A percentile compares a stretch with the other conserved stretches of the same genome.
Conservation (phyloP, 2,888 invertebrate genomes). For the Unio pictorum region DNA sequence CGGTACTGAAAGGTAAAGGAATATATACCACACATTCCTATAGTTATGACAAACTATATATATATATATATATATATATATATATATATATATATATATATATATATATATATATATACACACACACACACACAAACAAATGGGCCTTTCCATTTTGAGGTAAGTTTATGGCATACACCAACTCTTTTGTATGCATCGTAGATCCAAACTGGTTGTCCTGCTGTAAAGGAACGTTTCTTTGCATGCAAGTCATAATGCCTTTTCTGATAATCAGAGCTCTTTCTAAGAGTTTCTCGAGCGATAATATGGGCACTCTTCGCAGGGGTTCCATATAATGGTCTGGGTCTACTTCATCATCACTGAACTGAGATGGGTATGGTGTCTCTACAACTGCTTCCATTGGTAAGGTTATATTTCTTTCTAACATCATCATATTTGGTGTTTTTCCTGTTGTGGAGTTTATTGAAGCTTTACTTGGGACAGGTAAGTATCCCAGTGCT, state of each 20-base stretch:
- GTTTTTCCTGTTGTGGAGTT: slow-evolving; percentile 30
- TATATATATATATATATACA: too few species aligned
- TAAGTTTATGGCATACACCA: slow-evolving; percentile 21
- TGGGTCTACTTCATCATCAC: too few species aligned
- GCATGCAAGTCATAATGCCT: slow-evolving; percentile 29
- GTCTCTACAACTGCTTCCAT: slow-evolving; percentile 11
- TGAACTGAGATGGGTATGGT: background rate
- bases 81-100: too few species aligned
- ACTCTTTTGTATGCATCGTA: slow-evolving; percentile 15
- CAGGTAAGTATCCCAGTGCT: slow-evolving; percentile 1
- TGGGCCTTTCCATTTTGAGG: slow-evolving; percentile 26
- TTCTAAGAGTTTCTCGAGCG: too few species aligned
- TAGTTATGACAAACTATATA: too few species aligned
- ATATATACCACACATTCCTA: too few species aligned
- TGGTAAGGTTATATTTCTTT: slow-evolving; percentile 26
- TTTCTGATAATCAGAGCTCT: slow-evolving; percentile 4
- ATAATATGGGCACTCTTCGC: too few species aligned
- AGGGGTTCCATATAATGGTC: too few species aligned
- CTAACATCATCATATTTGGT: slow-evolving; percentile 27
- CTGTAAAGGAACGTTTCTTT: slow-evolving; percentile 7
- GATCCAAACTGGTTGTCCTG: slow-evolving; percentile 23
- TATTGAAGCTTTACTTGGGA: slow-evolving; percentile 13
- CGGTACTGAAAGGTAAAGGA: too few species aligned
- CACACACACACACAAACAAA: slow-evolving; percentile 5
- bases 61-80: too few species aligned